phyloP scores from a whole-genome alignment of 2,888 invertebrate genomes.

The Periphyllus acericola region DNA sequence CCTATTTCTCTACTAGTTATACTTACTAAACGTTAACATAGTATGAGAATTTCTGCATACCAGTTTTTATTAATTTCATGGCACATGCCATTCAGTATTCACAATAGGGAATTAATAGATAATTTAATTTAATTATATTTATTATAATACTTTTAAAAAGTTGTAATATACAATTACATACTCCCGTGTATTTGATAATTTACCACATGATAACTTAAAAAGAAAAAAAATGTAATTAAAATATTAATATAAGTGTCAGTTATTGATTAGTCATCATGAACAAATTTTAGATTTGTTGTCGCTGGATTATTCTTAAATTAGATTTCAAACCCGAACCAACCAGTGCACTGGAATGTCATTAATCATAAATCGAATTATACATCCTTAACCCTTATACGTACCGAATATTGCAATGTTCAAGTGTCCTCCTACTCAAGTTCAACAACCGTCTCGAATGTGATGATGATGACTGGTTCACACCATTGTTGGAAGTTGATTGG shows the following conservation, averaged over 20 bases:
- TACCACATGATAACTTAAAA: background rate
- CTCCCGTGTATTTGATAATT: no score
- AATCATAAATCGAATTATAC: constrained; percentile 44
- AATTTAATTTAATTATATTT: no score
- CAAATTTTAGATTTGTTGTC: background rate
- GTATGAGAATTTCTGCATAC: no score
- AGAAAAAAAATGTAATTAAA: constrained; percentile 13
- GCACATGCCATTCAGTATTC: no score
- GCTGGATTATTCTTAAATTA: constrained; percentile 20
- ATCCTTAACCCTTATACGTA: constrained; percentile 37
- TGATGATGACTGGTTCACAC: constrained; percentile 56
- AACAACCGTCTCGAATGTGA: constrained; percentile 58
- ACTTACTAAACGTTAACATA: no score
- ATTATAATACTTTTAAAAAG: no score
- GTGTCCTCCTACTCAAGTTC: constrained; percentile 60
- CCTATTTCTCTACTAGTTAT: no score
- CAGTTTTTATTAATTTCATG: no score
- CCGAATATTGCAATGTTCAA: constrained; percentile 40
- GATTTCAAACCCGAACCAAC: constrained; percentile 23
- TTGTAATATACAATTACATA: no score
- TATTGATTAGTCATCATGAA: constrained; percentile 30
- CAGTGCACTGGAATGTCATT: constrained; percentile 25
- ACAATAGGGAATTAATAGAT: no score
- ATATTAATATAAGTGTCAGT: background rate
- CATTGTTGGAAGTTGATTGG: constrained; percentile 50